Conservation (phyloP, 2,888 invertebrate species). For the Agrypnus murinus region DNA sequence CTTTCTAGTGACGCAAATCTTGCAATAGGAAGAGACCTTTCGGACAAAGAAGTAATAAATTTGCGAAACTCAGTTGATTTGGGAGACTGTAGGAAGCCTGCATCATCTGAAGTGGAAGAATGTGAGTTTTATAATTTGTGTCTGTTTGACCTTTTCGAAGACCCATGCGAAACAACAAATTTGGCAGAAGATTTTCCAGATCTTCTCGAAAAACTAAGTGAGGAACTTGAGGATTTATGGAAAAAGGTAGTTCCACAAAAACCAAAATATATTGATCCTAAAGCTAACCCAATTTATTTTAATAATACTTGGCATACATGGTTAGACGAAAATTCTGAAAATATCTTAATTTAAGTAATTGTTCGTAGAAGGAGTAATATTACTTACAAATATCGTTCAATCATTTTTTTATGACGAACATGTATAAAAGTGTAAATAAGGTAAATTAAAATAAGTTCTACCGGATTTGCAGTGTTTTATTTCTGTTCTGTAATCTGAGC, state of each 20-base stretch:
- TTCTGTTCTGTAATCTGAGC: no score
- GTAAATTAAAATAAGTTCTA: no score
- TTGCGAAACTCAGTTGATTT: slow-evolving; percentile 53
- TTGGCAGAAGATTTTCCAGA: slow-evolving; percentile 55
- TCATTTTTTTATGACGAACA: no score
- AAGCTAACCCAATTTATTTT: slow-evolving; percentile 34
- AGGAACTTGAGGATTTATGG: slow-evolving; percentile 56
- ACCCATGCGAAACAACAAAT: slow-evolving; percentile 61
- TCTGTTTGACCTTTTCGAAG: no score
- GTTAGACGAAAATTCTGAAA: no score
- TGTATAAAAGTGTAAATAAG: no score
- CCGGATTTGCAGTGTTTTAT: no score
- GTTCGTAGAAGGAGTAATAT: no score
- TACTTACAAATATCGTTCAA: no score
- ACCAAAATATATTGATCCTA: slow-evolving; percentile 36
- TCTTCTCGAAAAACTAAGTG: slow-evolving; percentile 54
- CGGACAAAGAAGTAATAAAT: slow-evolving; percentile 47
- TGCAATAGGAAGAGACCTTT: slow-evolving; percentile 58
- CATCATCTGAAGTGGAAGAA: no score
- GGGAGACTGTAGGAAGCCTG: slow-evolving; percentile 12
- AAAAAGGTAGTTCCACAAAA: slow-evolving; percentile 59
- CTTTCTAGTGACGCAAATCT: slow-evolving; percentile 60
- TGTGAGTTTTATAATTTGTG: no score
- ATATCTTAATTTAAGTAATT: no score
- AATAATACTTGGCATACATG: slow-evolving; percentile 42